Base-by-base conservation (phyloP, 2,797 vertebrate species). In the Semaprochilodus insignis region DNA sequence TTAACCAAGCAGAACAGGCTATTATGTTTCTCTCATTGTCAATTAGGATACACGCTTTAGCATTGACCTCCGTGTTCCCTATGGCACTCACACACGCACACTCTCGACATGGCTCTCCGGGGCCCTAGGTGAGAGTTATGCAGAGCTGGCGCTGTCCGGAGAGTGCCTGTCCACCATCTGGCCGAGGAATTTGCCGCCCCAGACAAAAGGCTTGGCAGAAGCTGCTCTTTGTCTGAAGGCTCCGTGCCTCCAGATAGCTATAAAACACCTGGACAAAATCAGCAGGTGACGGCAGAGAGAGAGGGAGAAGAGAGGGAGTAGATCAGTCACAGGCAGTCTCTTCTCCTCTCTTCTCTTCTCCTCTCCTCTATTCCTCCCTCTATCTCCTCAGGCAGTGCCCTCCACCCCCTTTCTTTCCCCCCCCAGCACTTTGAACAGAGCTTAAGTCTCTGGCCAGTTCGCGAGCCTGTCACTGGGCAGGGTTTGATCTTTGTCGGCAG, bases 181-280 rank as follows among this genome's bases (percentile, higher is more conserved):
- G 94, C 91, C 92, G 89, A 94, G 93, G 95, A 96, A 96, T 96
- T 95, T 91, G 81, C 89, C 90, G 88, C 93, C 89, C 91, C 94
- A 96, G 94, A 96, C 95, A 95, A 95, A 96, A 95, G 94, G 93
- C 94, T 93, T 96, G 95, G 95, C 95, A 94, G 90, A 92, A 91
- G 91, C 91, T 93, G 94, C 91, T 88, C 91, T 94, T 91, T 94
- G 93, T 96, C 94, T 96, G 95, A 94, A 94, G 78, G 70, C 81
- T 78, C 93, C 95, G 94, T 93, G 93, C 92, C 95, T 96, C 91
- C 87, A 93, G 94, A 95, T 94, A 95, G 93, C 93, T 91, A 91
- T 96, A 95, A 95, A 96, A 96, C 95, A 96, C 96, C 96, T 96
- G 95, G 95, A 95, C 93, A 92, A 93, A 95, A 96, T 95, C 95